Conservation (phyloP, 1,140 invertebrate species). For the Babylonia areolata region DNA sequence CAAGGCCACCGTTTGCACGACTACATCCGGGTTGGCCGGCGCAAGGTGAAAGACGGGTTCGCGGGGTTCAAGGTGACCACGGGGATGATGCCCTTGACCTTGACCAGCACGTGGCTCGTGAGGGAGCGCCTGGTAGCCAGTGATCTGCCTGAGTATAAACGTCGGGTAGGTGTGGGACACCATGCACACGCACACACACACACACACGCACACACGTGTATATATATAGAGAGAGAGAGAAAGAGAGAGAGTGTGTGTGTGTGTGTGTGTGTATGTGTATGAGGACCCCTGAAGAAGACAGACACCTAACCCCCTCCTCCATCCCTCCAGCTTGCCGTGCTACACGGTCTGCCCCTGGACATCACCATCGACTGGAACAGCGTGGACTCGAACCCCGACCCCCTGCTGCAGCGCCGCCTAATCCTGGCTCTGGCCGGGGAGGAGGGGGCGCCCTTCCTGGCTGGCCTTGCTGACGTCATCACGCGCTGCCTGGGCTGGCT, state of each 20-base stretch:
- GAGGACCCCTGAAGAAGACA: too few species aligned
- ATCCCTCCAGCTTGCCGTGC: neutral
- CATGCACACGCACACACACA: neutral
- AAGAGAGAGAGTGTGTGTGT: too few species aligned
- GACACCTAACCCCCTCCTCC: too few species aligned
- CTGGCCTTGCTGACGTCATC: neutral
- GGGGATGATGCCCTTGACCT: neutral
- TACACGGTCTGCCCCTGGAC: slow-evolving; percentile 19
- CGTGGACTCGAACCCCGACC: neutral
- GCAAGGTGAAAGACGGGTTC: neutral
- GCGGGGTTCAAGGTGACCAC: neutral
- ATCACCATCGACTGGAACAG: slow-evolving; percentile 35
- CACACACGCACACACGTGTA: neutral
- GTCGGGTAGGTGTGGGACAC: neutral
- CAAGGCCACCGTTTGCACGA: slow-evolving; percentile 7
- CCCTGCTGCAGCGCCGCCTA: neutral
- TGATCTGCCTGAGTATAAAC: neutral
- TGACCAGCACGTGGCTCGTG: neutral
- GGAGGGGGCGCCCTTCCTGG: neutral
- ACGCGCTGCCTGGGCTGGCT: neutral
- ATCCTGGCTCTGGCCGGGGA: neutral
- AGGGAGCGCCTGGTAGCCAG: neutral
- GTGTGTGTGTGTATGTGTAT: too few species aligned
- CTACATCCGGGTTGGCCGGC: neutral
- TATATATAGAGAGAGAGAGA: too few species aligned